Conservation (phyloP, 2,888 invertebrate species). For the Tuta absoluta region DNA sequence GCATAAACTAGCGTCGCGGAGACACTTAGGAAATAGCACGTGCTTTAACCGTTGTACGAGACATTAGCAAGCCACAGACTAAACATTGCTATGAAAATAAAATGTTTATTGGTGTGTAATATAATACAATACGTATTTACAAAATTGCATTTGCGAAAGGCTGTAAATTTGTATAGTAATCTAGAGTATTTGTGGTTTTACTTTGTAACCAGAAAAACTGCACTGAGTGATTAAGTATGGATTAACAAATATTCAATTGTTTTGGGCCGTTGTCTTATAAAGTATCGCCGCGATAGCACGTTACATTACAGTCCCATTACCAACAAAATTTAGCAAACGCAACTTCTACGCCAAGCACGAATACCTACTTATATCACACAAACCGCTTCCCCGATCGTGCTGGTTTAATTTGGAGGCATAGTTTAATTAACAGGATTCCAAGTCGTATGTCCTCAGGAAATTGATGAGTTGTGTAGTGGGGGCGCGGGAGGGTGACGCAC, state of each 20-base stretch:
- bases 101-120: not conserved
- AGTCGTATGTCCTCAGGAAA: slow-evolving; percentile 69
- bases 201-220: too few species aligned
- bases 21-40: slow-evolving; percentile 5
- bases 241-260: too few species aligned
- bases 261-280: too few species aligned
- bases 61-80: not conserved
- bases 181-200: too few species aligned
- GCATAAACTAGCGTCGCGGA: not conserved
- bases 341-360: slow-evolving; percentile 25
- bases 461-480: slow-evolving; percentile 73
- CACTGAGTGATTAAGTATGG: too few species aligned
- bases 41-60: not conserved
- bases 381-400: slow-evolving; percentile 43
- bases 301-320: not conserved
- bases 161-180: too few species aligned
- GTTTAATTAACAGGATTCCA: slow-evolving; percentile 76
- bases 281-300: too few species aligned
- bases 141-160: too few species aligned
- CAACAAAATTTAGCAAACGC: not conserved
- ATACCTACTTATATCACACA: slow-evolving; percentile 43
- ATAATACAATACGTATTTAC: not conserved
- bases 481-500: slow-evolving; percentile 26
- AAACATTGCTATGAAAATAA: slow-evolving; percentile 16
- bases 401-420: slow-evolving; percentile 68